These are phyloP conservation scores for Aleiodes testaceus DNA, from an alignment of 2,888 invertebrate genomes.

Conservation along the genomic window DNA sequence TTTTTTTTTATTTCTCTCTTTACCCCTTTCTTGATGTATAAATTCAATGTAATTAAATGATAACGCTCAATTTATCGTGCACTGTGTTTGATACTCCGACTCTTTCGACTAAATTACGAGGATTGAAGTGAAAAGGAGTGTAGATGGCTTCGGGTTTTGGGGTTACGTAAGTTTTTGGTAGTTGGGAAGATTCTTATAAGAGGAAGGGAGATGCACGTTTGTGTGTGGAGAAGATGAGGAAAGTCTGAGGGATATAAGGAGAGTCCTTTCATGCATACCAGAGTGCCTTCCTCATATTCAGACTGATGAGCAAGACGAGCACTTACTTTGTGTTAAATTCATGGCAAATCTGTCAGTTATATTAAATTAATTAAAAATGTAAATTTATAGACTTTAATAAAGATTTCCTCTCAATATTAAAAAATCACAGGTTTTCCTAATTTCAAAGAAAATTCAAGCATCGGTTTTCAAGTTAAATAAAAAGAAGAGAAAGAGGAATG, in stretches of 20 bases:
- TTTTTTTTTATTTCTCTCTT: conserved; percentile 16
- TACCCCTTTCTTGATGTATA: too few relatives aligned
- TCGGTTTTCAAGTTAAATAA: conserved; percentile 34
- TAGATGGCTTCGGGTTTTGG: conserved; percentile 38
- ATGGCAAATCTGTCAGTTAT: conserved; percentile 12
- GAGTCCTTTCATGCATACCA: conserved; percentile 72
- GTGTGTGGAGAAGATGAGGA: conserved; percentile 23
- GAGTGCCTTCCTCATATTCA: conserved; percentile 57
- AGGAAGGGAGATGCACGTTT: conserved; percentile 36
- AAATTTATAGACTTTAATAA: neutral
- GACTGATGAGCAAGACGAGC: conserved; percentile 13
- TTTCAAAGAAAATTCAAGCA: conserved; percentile 23
- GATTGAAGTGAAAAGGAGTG: conserved; percentile 32
- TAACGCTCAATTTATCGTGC: conserved; percentile 57
- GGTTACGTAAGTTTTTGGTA: conserved; percentile 62
- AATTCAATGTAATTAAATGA: conserved; percentile 61
- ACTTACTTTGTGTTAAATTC: conserved; percentile 26
- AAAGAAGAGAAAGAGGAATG: neutral
- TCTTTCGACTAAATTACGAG: conserved; percentile 44
- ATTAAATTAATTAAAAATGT: neutral
- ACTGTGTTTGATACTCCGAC: conserved; percentile 13
- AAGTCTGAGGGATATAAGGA: conserved; percentile 57
- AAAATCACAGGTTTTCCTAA: too few relatives aligned
- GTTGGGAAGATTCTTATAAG: conserved; percentile 65
- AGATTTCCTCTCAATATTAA: too few relatives aligned